Conservation (phyloP, 2,113 vertebrate genomes). For the Hippolais icterina region DNA sequence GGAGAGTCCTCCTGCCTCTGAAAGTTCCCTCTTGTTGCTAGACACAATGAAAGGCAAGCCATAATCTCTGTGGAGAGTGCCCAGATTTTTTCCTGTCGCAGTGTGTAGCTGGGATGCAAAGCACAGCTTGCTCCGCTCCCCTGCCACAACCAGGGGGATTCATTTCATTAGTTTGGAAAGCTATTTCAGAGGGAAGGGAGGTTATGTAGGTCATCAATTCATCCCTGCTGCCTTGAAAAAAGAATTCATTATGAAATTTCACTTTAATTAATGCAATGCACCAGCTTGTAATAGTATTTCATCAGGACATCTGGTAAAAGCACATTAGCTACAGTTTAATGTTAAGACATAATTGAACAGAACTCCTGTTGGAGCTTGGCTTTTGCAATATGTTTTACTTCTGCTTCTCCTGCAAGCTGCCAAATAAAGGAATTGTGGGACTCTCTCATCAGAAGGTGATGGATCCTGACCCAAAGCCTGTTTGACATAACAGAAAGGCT, state of each 20-base stretch:
- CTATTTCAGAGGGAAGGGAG: not conserved
- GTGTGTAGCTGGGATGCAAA: not conserved
- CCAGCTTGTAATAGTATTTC: constrained; percentile 36
- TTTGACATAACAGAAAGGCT: not conserved
- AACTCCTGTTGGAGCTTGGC: not conserved
- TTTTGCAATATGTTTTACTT: constrained; percentile 16
- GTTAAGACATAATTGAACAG: constrained; percentile 23
- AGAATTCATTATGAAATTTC: constrained; percentile 57
- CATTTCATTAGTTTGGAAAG: constrained; percentile 41
- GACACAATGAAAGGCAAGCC: not conserved
- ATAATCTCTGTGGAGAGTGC: not conserved
- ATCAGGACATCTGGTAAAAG: constrained; percentile 52
- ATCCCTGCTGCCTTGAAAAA: constrained; percentile 17
- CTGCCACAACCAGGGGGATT: not conserved
- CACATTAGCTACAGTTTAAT: constrained; percentile 33
- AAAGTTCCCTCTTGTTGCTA: not conserved
- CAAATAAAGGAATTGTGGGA: not conserved
- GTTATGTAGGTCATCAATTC: constrained; percentile 36
- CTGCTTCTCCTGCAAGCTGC: not conserved
- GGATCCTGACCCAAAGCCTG: not conserved
- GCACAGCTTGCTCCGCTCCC: not conserved
- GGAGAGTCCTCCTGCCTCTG: not conserved
- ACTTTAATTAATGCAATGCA: constrained; percentile 52
- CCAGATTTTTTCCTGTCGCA: not conserved
- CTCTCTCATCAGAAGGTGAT: not conserved